Evolutionary conservation across 2,113 vertebrate species (phyloP).

Genomic region (Cyrtonyx montezumae): DNA sequence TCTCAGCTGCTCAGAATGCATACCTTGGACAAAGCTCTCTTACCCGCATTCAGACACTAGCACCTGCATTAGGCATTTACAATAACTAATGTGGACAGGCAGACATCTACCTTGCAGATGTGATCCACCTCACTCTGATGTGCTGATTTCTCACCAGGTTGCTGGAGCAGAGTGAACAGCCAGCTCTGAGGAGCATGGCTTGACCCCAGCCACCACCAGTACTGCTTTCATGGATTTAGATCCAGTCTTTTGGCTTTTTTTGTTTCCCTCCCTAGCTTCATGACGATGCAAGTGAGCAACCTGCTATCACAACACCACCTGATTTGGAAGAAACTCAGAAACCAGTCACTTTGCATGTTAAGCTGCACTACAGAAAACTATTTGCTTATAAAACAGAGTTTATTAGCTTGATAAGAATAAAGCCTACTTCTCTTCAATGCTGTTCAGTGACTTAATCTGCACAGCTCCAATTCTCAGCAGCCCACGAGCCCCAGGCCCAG

Average conservation of each 20-base stretch:
- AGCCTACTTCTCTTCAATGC: background rate
- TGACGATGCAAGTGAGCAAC: background rate
- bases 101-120: background rate
- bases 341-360: background rate
- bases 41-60: background rate
- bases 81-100: background rate
- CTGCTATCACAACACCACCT: background rate
- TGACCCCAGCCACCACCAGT: background rate
- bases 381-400: background rate
- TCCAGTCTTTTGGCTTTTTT: background rate
- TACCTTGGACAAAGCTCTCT: background rate
- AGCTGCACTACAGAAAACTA: background rate
- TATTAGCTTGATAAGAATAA: slow-evolving; percentile 2
- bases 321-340: background rate
- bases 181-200: background rate
- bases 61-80: background rate
- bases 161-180: background rate
- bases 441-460: background rate
- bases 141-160: background rate
- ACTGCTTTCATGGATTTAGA: background rate
- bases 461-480: background rate
- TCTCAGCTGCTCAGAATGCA: background rate
- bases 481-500: background rate
- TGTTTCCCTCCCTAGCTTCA: background rate
- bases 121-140: background rate